Evolutionary conservation across 2,797 vertebrate genomes (phyloP).

Genomic region (Erethizon dorsatum): DNA sequence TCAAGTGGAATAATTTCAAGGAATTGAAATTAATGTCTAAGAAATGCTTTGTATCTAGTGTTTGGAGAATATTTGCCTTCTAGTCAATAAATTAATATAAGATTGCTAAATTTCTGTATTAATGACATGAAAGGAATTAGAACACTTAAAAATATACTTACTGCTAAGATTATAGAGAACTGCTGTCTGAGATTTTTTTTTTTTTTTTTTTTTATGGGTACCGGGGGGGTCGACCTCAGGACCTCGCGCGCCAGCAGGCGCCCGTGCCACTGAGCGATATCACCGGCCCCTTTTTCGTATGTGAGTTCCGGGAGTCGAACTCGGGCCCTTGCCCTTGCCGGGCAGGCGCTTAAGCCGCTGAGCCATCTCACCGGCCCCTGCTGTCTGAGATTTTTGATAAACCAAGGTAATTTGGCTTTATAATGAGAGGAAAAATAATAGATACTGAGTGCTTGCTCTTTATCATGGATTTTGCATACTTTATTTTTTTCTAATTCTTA

Average conservation of each 20-base stretch:
- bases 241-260: too few relatives aligned
- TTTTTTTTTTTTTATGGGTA: too few relatives aligned
- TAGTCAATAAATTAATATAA: not conserved
- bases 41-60: not conserved
- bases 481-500: constrained; percentile 35
- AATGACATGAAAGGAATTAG: not conserved
- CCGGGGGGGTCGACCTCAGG: too few relatives aligned
- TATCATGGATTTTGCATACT: not conserved
- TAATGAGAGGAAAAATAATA: constrained; percentile 1
- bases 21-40: not conserved
- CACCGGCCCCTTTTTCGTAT: too few relatives aligned
- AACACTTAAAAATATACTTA: constrained; percentile 7
- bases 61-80: not conserved
- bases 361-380: too few relatives aligned
- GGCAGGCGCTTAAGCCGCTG: too few relatives aligned
- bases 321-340: too few relatives aligned
- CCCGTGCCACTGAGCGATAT: too few relatives aligned
- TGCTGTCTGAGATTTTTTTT: constrained; percentile 22
- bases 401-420: constrained; percentile 24
- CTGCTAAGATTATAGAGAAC: not conserved
- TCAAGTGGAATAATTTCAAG: constrained; percentile 34
- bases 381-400: constrained; percentile 41
- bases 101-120: not conserved
- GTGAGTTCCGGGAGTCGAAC: too few relatives aligned
- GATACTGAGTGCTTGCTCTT: not conserved